Base-by-base conservation (phyloP, 2,113 vertebrate species). In the Setophaga kirtlandii region DNA sequence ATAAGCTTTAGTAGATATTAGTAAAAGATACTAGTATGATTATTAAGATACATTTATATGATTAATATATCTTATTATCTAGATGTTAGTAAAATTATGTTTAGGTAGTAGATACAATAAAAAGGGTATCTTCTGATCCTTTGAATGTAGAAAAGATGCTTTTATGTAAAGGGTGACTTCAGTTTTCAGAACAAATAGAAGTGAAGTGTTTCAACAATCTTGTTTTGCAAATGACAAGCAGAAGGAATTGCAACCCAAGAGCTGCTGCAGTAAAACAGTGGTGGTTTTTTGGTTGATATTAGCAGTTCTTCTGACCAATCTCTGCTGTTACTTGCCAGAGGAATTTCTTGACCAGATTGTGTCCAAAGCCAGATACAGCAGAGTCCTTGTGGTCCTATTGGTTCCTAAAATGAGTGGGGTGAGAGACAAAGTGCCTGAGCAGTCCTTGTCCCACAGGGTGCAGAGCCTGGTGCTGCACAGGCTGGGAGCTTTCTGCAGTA, bases 381-480 rank as follows among this genome's bases (percentile, higher is more conserved):
- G 74, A 50, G 25, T 28, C 30, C 55, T 35, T 68, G 47, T 74
- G 68, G 33, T 86, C 27, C 22, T 42, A 4, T 31, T 30, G 21
- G 1, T 60, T 49, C 1, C 10, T 65, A 1, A 53, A 25, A 31
- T 12, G 7, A 0, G 10, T 30, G 42, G 16, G 42, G 56, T 49
- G 42, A 58, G 41, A 69, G 47, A 4, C 35, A 8, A 28, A 52
- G 35, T 37, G 15, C 46, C 58, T 20, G 17, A 16, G 39, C 47
- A 55, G 62, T 14, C 41, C 50, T 60, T 24, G 78, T 76, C 41
- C 75, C 13, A 7, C 1, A 3, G n/a, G 11, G 2, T 22, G 14
- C 50, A 47, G 60, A 71, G 28, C 35, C 11, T 3, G 53, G 3
- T 42, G 64, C 60, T 56, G 12, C 30, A 10, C 28, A 30, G 80